Percentiles rank a stretch among this genome's conserved stretches.
Conservation (phyloP, 2,888 invertebrate species). For the Nematopogon swammerdamellus region DNA sequence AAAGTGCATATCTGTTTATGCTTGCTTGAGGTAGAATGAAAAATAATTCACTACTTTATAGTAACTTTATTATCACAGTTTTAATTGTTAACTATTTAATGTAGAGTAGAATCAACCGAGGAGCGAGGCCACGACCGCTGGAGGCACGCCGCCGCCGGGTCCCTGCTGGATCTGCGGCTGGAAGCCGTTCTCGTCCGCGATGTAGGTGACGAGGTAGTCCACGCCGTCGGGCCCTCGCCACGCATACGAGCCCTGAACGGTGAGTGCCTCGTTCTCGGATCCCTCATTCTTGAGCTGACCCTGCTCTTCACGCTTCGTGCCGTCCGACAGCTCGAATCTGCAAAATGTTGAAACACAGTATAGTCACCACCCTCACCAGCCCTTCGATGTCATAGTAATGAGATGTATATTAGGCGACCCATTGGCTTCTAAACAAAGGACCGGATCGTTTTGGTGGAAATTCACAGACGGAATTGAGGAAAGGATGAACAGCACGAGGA, state of each 20-base stretch:
- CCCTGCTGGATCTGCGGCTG: constrained; percentile 38
- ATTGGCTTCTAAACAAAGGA: too few relatives aligned
- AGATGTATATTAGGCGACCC: too few relatives aligned
- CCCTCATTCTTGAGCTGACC: constrained; percentile 27
- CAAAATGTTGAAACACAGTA: too few relatives aligned
- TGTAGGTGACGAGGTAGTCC: constrained; percentile 44
- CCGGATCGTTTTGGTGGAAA: too few relatives aligned
- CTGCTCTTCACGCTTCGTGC: constrained; percentile 20
- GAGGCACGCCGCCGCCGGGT: constrained; percentile 24
- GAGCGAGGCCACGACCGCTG: constrained; percentile 30
- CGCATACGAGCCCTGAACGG: constrained; percentile 29
- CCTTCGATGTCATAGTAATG: too few relatives aligned
- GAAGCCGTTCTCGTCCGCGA: constrained; percentile 57
- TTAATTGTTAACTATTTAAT: constrained; percentile 2
- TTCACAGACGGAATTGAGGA: too few relatives aligned
- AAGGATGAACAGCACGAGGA: too few relatives aligned
- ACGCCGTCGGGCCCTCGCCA: constrained; percentile 45
- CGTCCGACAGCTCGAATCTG: constrained; percentile 20
- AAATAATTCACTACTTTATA: too few relatives aligned
- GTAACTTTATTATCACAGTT: constrained; percentile 1
- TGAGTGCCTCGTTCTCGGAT: constrained; percentile 24
- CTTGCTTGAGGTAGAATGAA: too few relatives aligned
- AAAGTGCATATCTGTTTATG: too few relatives aligned
- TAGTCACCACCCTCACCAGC: too few relatives aligned
- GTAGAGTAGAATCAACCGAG: constrained; percentile 20